phyloP scores from a whole-genome alignment of 2,797 vertebrate species.

The Arnoldichthys spilopterus region DNA sequence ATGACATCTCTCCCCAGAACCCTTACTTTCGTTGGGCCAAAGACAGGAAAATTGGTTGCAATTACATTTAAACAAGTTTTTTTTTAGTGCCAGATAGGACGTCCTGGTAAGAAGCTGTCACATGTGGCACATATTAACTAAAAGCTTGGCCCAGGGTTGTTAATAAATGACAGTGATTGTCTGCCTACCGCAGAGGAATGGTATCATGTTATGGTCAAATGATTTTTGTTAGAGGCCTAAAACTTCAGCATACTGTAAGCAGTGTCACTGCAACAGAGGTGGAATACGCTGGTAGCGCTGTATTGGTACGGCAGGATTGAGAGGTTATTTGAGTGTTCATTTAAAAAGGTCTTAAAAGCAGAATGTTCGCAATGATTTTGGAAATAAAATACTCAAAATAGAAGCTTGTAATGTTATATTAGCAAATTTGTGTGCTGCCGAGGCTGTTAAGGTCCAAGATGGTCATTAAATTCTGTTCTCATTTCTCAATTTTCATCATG shows the following conservation, averaged over 20 bases:
- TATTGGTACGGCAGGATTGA: no score
- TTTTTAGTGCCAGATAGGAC: conserved; percentile 40
- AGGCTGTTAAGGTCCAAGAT: no score
- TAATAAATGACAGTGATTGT: conserved; percentile 84
- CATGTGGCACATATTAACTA: conserved; percentile 82
- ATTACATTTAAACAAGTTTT: conserved; percentile 74
- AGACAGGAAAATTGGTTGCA: conserved; percentile 81
- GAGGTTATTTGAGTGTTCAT: no score
- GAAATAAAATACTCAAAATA: no score
- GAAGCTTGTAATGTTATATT: no score
- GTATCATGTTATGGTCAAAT: conserved; percentile 45
- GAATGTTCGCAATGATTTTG: no score
- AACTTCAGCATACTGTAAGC: not conserved
- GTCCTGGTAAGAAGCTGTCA: conserved; percentile 68
- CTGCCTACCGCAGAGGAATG: conserved; percentile 69
- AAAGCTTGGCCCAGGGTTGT: conserved; percentile 71
- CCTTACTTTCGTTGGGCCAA: conserved; percentile 33
- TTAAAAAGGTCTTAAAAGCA: no score
- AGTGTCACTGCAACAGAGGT: not conserved
- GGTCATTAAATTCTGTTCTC: no score
- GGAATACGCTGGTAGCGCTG: no score
- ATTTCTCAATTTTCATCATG: no score
- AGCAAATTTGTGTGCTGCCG: no score
- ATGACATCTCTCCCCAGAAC: conserved; percentile 56
- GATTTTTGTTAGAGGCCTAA: conserved; percentile 64